A percentile compares a stretch with the other conserved stretches of the same genome.
Conservation (phyloP, 2,113 vertebrate genomes). For the Onychorhynchus coronatus region DNA sequence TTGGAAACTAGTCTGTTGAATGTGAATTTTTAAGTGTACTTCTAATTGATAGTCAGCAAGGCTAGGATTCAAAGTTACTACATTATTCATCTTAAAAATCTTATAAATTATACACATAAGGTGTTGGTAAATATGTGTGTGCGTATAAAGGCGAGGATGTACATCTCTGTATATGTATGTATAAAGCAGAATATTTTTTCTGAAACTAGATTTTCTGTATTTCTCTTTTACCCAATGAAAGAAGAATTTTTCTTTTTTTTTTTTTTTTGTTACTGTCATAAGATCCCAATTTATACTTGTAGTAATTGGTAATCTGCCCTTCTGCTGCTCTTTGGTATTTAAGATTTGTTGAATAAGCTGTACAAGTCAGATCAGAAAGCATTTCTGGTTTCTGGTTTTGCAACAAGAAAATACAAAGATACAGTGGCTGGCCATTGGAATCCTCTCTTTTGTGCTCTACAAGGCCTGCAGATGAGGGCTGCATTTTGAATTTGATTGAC, state of each 20-base stretch:
- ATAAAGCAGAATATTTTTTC: not conserved
- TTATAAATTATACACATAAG: not conserved
- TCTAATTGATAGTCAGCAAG: not conserved
- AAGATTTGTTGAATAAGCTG: not conserved
- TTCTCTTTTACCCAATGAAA: not conserved
- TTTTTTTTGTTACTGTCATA: not conserved
- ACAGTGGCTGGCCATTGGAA: not conserved
- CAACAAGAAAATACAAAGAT: not conserved
- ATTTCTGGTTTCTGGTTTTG: not conserved
- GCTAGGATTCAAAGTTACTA: not conserved
- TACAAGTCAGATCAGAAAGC: not conserved
- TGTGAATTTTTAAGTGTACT: not conserved
- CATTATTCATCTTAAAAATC: not conserved
- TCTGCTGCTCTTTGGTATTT: not conserved
- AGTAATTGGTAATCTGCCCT: not conserved
- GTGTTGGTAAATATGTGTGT: not conserved
- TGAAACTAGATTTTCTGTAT: not conserved
- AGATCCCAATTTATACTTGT: not conserved
- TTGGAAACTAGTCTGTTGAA: not conserved
- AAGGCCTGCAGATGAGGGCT: not conserved
- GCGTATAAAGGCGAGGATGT: not conserved
- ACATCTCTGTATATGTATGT: not conserved
- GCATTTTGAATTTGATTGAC: slow-evolving; percentile 1
- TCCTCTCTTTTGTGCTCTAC: not conserved
- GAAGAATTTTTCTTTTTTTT: not conserved